Conservation (phyloP, 2,888 invertebrate species). For the Microplitis deprimator region DNA sequence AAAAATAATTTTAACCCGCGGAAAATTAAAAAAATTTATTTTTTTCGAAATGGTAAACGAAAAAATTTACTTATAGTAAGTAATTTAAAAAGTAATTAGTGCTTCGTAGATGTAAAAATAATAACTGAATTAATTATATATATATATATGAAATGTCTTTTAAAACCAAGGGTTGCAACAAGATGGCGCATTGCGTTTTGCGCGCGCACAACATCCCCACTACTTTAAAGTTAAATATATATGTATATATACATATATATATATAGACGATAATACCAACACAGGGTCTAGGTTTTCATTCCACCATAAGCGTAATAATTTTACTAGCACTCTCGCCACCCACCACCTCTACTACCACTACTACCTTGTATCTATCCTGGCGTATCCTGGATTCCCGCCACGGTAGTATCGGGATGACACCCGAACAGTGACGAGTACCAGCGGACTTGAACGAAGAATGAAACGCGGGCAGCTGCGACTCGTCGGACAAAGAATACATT, state of each 20-base stretch:
- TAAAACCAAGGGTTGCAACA: conserved; percentile 54
- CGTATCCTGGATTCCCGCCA: conserved; percentile 70
- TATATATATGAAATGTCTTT: background rate
- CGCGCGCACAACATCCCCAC: conserved; percentile 46
- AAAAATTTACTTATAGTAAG: no score
- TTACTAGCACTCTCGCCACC: conserved; percentile 29
- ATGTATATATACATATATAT: conserved; percentile 13
- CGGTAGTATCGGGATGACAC: conserved; percentile 64
- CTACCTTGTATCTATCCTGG: conserved; percentile 54
- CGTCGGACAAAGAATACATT: conserved; percentile 70
- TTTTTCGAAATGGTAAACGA: no score
- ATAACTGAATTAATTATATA: no score
- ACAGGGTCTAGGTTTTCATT: conserved; percentile 17
- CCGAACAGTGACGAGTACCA: conserved; percentile 62
- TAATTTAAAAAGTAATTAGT: no score
- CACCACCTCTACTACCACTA: conserved; percentile 44
- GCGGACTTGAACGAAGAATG: conserved; percentile 59
- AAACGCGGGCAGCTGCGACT: conserved; percentile 71
- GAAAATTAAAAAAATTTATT: no score
- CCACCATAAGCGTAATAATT: background rate
- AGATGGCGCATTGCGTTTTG: conserved; percentile 51
- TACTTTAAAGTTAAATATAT: background rate
- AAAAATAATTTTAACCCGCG: no score
- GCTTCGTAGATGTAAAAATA: no score
- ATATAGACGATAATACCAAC: conserved; percentile 26